Evolutionary conservation across 2,888 invertebrate genomes (phyloP), one percentile per base, ranked within the genome.

Genomic region (Lasiommata megera): DNA sequence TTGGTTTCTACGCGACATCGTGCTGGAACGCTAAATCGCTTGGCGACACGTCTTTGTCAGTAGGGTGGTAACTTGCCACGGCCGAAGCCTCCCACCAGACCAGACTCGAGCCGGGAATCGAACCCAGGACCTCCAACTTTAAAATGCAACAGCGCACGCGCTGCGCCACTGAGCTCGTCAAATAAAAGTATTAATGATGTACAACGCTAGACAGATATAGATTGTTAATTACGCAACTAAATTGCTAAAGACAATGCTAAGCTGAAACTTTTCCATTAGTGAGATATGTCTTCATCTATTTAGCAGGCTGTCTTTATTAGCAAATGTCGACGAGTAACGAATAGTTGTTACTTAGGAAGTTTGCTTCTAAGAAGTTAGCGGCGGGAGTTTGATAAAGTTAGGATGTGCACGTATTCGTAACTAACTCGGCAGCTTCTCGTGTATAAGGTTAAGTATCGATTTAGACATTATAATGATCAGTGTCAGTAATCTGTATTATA

Each of bases 281-380:
- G 3, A 18, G 11, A n/a, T 6, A 17, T 28, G 12, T 28, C 23
- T 43, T 9, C 17, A 17, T 18, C 11, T 34, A 47, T 34, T 34
- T 36, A 47, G 17, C 7, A n/a, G 47, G 17, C 47, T 16, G 46
- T 29, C 34, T 17, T 34, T 47, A 34, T 47, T 18, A 34, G 47
- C 11, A 8, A 47, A 47, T 47, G 16, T 34, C 34, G 17, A 9
- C 34, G 16, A 47, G 34, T 36, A 47, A 47, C 17, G 12, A 36
- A 47, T 47, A 47, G 47, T 47, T 47, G 18, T 46, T 31, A 29
- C 16, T 46, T 46, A 31, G 17, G 5, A n/a, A 47, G 47, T 47
- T 47, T 31, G 17, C 34, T 11, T 18, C 44, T 14, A 28, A 14
- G n/a, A 18, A 47, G 47, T 47, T 47, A 47, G n/a, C 31, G 46